These are phyloP conservation scores for Octonoba sinensis DNA, from an alignment of 2,888 invertebrate species.

Conservation along the genomic window DNA sequence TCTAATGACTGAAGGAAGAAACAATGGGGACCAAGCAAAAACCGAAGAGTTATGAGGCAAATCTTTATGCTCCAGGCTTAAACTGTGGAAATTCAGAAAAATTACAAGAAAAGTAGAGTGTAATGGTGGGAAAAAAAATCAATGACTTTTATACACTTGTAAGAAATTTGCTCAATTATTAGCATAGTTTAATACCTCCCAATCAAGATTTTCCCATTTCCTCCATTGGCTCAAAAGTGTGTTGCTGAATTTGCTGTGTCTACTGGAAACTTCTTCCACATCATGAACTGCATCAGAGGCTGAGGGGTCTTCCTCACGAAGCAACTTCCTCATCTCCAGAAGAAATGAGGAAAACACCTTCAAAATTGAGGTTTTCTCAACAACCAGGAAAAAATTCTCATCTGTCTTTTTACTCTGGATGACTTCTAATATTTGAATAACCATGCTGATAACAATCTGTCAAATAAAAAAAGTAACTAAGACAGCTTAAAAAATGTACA, in stretches of 20 bases:
- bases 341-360: conserved; percentile 25
- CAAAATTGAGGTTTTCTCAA: conserved; percentile 20
- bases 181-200: neutral
- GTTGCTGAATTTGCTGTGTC: neutral
- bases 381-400: neutral
- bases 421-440: conserved; percentile 38
- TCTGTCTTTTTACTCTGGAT: conserved; percentile 19
- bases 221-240: neutral
- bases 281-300: neutral
- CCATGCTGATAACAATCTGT: conserved; percentile 40
- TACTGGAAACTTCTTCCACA: conserved; percentile 19
- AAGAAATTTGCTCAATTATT: no score
- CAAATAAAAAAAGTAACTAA: neutral
- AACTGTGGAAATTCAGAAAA: no score
- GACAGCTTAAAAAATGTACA: no score
- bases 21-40: no score
- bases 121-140: neutral
- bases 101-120: no score
- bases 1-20: no score
- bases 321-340: conserved; percentile 37
- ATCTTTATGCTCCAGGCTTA: no score
- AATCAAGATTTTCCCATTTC: conserved; percentile 2
- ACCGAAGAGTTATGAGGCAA: no score
- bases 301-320: conserved; percentile 19
- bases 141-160: no score